Evolutionary conservation across 2,888 invertebrate species (phyloP).

Genomic region (Scaptomyza tumidula): DNA sequence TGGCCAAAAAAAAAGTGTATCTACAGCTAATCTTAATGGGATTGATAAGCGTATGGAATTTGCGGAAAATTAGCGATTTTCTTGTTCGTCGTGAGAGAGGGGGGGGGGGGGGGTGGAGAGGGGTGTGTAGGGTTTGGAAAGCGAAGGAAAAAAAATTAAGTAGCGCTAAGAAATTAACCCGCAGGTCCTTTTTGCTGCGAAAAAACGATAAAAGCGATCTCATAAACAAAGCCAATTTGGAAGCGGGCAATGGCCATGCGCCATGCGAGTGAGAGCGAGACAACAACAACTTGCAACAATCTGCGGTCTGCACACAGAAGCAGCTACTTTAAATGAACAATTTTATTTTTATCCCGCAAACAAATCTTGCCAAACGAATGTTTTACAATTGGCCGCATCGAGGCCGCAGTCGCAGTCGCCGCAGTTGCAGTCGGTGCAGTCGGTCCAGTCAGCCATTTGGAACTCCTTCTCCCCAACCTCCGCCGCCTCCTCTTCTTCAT

Average conservation of each 20-base stretch:
- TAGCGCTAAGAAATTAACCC: slow-evolving; percentile 81
- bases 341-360: slow-evolving; percentile 83
- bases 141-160: slow-evolving; percentile 60
- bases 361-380: slow-evolving; percentile 83
- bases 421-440: slow-evolving; percentile 23
- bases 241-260: slow-evolving; percentile 50
- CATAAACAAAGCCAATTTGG: slow-evolving; percentile 81
- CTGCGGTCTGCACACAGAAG: slow-evolving; percentile 75
- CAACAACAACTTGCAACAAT: slow-evolving; percentile 3
- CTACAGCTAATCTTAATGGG: slow-evolving; percentile 31
- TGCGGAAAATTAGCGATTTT: slow-evolving; percentile 38
- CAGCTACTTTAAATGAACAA: slow-evolving; percentile 84
- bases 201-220: slow-evolving; percentile 72
- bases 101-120: not conserved
- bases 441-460: slow-evolving; percentile 27
- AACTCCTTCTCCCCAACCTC: not conserved
- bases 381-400: slow-evolving; percentile 77
- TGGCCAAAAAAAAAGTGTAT: not conserved
- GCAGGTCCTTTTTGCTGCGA: slow-evolving; percentile 67
- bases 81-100: slow-evolving; percentile 1
- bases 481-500: not conserved
- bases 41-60: slow-evolving; percentile 55
- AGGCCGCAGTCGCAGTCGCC: slow-evolving; percentile 20
- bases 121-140: not conserved
- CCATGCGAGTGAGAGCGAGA: slow-evolving; percentile 4